Evolutionary conservation across 1,140 invertebrate genomes (phyloP).

Genomic region (Sarcophaga peregrina): DNA sequence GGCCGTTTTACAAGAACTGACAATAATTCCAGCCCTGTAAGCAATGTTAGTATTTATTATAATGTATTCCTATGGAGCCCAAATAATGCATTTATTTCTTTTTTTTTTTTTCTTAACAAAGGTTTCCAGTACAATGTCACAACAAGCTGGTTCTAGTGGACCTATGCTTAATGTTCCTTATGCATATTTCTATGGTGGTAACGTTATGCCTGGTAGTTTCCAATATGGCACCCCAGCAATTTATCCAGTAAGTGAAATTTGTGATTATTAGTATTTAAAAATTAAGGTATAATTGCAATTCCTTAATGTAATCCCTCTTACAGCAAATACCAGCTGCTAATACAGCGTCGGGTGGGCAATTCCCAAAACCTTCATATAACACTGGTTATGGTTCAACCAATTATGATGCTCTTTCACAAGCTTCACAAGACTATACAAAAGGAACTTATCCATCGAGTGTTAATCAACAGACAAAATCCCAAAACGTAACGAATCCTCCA

Average conservation of each 20-base stretch:
- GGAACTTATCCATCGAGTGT: slow-evolving; percentile 69
- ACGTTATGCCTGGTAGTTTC: slow-evolving; percentile 78
- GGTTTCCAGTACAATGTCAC: slow-evolving; percentile 76
- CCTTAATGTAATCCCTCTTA: slow-evolving; percentile 48
- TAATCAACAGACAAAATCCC: slow-evolving; percentile 69
- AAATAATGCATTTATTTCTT: background rate
- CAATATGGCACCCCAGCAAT: slow-evolving; percentile 78
- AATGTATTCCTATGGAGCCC: background rate
- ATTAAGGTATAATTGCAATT: background rate
- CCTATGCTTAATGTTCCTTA: slow-evolving; percentile 69
- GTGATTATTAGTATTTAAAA: background rate
- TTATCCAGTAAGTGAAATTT: slow-evolving; percentile 71
- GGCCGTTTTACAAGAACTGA: slow-evolving; percentile 82
- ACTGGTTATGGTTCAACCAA: slow-evolving; percentile 74
- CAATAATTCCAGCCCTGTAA: slow-evolving; percentile 84
- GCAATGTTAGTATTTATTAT: slow-evolving; percentile 58
- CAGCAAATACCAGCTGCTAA: slow-evolving; percentile 76
- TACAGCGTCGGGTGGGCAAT: slow-evolving; percentile 74
- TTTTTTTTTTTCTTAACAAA: slow-evolving; percentile 35
- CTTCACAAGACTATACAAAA: slow-evolving; percentile 72
- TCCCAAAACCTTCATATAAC: slow-evolving; percentile 76
- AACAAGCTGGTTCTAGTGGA: slow-evolving; percentile 71
- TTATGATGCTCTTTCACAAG: slow-evolving; percentile 74
- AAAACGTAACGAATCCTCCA: slow-evolving; percentile 69
- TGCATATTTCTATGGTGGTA: slow-evolving; percentile 77